Conservation (phyloP, 2,888 invertebrate species). For the Anoplius nigerrimus region DNA sequence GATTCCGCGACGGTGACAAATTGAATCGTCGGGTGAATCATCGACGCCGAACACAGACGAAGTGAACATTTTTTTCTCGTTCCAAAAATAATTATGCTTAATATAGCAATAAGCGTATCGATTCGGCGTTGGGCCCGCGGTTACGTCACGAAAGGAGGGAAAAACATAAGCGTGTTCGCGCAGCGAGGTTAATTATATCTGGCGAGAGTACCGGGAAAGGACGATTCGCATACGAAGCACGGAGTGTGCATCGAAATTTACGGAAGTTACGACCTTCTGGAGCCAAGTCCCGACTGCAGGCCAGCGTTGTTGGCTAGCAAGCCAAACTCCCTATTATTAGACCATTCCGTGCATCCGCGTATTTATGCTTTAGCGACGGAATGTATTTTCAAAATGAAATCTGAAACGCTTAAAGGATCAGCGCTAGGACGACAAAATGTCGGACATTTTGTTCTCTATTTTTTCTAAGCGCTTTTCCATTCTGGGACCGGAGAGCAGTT, state of each 20-base stretch:
- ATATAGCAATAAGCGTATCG: no score
- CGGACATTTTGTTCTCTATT: no score
- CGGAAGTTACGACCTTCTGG: slow-evolving; percentile 50
- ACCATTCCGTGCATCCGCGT: slow-evolving; percentile 60
- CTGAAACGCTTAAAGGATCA: slow-evolving; percentile 51
- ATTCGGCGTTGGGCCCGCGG: neutral
- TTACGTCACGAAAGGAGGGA: neutral
- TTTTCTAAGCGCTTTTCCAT: no score
- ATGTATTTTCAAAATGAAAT: slow-evolving; percentile 63
- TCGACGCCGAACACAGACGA: no score
- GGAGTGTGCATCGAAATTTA: slow-evolving; percentile 39
- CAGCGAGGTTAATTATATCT: neutral
- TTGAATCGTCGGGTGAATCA: no score
- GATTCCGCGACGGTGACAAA: no score
- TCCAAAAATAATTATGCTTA: no score
- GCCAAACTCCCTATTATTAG: slow-evolving; percentile 72
- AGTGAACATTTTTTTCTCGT: no score
- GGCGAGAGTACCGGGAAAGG: neutral
- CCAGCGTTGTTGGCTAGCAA: slow-evolving; percentile 63
- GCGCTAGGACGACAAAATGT: neutral
- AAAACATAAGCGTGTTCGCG: neutral
- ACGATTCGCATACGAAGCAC: slow-evolving; percentile 13
- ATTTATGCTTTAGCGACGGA: slow-evolving; percentile 59
- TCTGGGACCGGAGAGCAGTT: no score
- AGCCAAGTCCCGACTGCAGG: slow-evolving; percentile 44